Percentiles rank a stretch among this genome's conserved stretches.
Conservation (phyloP, 2,797 vertebrate genomes). For the Gadopsis marmoratus region DNA sequence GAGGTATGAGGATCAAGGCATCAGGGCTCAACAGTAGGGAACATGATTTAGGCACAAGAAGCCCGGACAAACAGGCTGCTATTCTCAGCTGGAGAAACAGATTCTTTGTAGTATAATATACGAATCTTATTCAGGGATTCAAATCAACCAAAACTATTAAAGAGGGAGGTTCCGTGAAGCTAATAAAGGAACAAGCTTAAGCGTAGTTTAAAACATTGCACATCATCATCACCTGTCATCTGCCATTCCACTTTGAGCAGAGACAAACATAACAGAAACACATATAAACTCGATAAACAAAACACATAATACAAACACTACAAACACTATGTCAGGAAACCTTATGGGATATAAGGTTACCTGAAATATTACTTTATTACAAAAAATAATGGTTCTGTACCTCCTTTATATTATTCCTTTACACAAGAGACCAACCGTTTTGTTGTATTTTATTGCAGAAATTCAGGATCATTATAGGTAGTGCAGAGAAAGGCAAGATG, state of each 20-base stretch:
- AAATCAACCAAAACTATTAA: conserved; percentile 2
- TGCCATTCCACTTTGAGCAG: background rate
- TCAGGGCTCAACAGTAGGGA: conserved; percentile 29
- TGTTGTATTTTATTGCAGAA: conserved; percentile 53
- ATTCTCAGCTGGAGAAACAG: conserved; percentile 44
- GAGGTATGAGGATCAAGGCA: conserved; percentile 42
- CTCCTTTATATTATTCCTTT: conserved; percentile 40
- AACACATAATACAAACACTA: conserved; percentile 44
- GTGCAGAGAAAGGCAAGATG: conserved; percentile 60
- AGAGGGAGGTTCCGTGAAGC: background rate
- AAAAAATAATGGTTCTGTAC: conserved; percentile 35
- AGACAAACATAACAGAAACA: background rate
- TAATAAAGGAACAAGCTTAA: background rate
- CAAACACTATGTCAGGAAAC: background rate
- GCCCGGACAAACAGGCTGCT: conserved; percentile 41
- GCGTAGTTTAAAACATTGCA: background rate
- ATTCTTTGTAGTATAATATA: conserved; percentile 2
- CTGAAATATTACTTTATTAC: conserved; percentile 57
- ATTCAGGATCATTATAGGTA: conserved; percentile 58
- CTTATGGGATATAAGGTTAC: conserved; percentile 16
- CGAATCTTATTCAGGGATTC: conserved; percentile 1
- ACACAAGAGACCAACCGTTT: conserved; percentile 47
- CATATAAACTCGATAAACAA: conserved; percentile 19
- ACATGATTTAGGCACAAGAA: conserved; percentile 21
- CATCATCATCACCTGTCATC: conserved; percentile 6